Base-by-base conservation (phyloP, 2,888 invertebrate genomes). In the Cryptophagus acutangulus region DNA sequence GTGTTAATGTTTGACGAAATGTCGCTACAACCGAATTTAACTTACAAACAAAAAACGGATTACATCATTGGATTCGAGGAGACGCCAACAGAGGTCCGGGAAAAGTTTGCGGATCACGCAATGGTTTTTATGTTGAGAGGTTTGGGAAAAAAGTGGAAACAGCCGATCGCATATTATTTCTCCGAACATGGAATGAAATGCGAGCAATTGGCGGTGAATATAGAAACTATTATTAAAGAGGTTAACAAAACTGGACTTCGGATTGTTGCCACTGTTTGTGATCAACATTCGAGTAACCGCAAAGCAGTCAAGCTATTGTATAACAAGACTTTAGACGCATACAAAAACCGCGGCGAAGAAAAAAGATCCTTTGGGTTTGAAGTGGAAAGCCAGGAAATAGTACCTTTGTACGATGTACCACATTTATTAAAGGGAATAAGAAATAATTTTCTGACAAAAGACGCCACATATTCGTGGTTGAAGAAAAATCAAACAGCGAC, bases 1-100 rank as follows among this genome's bases (percentile, higher is more conserved):
- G n/a, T 16, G 8, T 12, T 31, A 15, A 31, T 14, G 5, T 34
- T 34, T 10, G 20, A 34, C 12, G 34, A 34, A 17, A 34, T 34
- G 34, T 4, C 5, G 5, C 16, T 33, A 4, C 9, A 33, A 13
- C 16, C 33, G 5, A 5, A 8, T 17, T 14, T 33, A 9, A 15
- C 6, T 15, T 33, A 14, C 5, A 13, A 33, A 4, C 6, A 8
- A 33, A 9, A 17, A 6, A 10, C 5, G 8, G 33, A 15, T 15
- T 4, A 14, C 8, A 5, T n/a, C n/a, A n/a, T n/a, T n/a, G n/a
- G n/a, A n/a, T 33, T 34, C 13, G 18, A 12, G n/a, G n/a, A n/a
- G n/a, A n/a, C n/a, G n/a, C n/a, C n/a, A n/a, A n/a, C n/a, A n/a
- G n/a, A n/a, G n/a, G n/a, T n/a, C n/a, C n/a, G n/a, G n/a, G n/a